Base-by-base conservation (phyloP, 2,888 invertebrate genomes). In the Lycaena phlaeas region DNA sequence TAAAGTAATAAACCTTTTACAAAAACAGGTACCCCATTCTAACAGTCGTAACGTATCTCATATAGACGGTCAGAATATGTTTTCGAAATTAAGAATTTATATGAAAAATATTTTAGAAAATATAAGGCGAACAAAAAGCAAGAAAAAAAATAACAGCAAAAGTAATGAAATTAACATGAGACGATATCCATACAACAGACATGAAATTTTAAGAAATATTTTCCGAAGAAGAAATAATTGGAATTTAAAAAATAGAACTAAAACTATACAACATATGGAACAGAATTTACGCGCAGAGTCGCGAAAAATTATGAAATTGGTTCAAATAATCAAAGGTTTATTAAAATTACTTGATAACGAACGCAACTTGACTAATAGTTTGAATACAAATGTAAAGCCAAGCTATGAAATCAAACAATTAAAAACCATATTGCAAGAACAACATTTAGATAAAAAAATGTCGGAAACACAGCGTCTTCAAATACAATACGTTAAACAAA, bases 321-420 rank as follows among this genome's bases (percentile, higher is more conserved):
- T 77, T 0, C 65, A 56, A 45, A 66, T 59, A 9, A 72, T 79
- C 1, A 76, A 76, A 47, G 71, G 69, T 2, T 52, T 30, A 54
- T 56, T 39, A 37, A 43, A 29, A 43, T 26, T 49, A 26, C 34
- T 49, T 5, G 28, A 51, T 6, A 47, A 34, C 9, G 4, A 41
- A 36, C 22, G 28, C 36, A 38, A 44, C 18, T 38, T 40, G 26
- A 39, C 43, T 10, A 43, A 37, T 1, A 51, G 42, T 30, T 30
- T 26, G 9, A 53, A 49, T 12, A 4, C 44, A 41, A 2, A 45
- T 57, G 9, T 29, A 6, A 39, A 12, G 1, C 48, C 34, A 49
- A 45, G 18, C 58, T 9, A 44, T 15, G 43, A 76, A 42, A 55
- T 72, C 2, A 50, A 54, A 12, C 70, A 63, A 51, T 48, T 77